Base-by-base conservation (phyloP, 1,140 invertebrate genomes). In the Polypedilum pembai region DNA sequence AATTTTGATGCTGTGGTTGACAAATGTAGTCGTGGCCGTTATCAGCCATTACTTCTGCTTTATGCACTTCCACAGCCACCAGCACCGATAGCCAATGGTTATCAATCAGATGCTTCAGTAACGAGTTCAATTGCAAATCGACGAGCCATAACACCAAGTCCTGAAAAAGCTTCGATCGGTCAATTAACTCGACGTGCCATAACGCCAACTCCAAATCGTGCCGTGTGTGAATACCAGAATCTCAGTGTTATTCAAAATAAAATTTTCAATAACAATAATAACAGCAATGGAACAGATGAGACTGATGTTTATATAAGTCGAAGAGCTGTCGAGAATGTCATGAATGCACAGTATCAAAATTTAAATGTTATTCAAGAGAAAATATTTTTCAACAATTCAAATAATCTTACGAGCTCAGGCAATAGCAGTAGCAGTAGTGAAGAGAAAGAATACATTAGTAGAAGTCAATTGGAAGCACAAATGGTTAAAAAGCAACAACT, bases 1-100 rank as follows among this genome's bases (percentile, higher is more conserved):
- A 87, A 91, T 77, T 98, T 94, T 94, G 91, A 94, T 76, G 92
- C 95, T 76, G 94, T 96, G 0, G 93, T 96, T 3, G 94, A 96
- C 63, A 96, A 96, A 83, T 96, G 95, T 80, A 87, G 91, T 66
- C 86, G 92, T 77, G 94, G 94, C 0, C 87, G 94, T 74, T 97
- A 96, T 79, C 96, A 98, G 82, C 96, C 96, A 0, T 82, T 98
- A 10, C 83, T 98, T 2, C 83, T 98, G n/a, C 83, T 98, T 1
- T 98, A 97, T 80, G 93, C 94, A 0, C 92, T 94, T 24, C 91
- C 91, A 0, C 75, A 75, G 33, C 72, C 74, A 17, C 33, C 40
- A 17, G 24, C 73, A 21, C 17, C 7, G 8, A 20, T 18, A 69
- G n/a, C 40, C n/a, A 17, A 21, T 18, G 33, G 40, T 41, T 65